These are phyloP conservation scores for Nomada goodeniana DNA, from an alignment of 2,888 invertebrate genomes.

Conservation along the genomic window DNA sequence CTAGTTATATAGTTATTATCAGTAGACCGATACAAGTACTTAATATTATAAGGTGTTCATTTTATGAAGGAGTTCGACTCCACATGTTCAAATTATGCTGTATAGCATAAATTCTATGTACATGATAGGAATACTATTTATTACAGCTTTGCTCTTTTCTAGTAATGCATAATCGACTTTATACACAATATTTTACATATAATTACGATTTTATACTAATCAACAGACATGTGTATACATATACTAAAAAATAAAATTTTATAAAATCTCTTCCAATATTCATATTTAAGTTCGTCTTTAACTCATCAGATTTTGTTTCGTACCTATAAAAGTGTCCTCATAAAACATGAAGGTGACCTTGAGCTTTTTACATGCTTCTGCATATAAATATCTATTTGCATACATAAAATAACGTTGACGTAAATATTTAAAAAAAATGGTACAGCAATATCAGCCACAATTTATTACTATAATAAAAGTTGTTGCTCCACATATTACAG, in stretches of 20 bases:
- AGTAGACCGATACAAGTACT: background rate
- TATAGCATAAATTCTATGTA: background rate
- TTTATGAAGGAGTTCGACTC: background rate
- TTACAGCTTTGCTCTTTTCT: background rate
- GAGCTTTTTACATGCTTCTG: too few species aligned
- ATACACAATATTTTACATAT: background rate
- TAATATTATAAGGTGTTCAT: background rate
- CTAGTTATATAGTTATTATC: slow-evolving; percentile 2
- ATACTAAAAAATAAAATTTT: slow-evolving; percentile 5
- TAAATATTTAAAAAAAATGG: background rate
- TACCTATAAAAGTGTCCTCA: background rate
- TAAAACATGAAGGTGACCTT: too few species aligned
- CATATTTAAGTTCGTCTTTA: background rate
- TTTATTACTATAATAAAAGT: background rate
- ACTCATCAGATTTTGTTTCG: background rate
- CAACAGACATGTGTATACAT: background rate
- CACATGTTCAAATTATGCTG: background rate
- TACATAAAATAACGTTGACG: background rate
- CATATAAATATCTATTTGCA: too few species aligned
- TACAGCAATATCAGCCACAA: background rate
- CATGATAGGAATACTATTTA: slow-evolving; percentile 15
- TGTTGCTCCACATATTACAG: background rate
- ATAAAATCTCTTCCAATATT: background rate
- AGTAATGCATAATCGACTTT: background rate
- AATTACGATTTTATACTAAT: slow-evolving; percentile 27